Base-by-base conservation (phyloP, 1,140 invertebrate species). In the Zaprionus capensis region DNA sequence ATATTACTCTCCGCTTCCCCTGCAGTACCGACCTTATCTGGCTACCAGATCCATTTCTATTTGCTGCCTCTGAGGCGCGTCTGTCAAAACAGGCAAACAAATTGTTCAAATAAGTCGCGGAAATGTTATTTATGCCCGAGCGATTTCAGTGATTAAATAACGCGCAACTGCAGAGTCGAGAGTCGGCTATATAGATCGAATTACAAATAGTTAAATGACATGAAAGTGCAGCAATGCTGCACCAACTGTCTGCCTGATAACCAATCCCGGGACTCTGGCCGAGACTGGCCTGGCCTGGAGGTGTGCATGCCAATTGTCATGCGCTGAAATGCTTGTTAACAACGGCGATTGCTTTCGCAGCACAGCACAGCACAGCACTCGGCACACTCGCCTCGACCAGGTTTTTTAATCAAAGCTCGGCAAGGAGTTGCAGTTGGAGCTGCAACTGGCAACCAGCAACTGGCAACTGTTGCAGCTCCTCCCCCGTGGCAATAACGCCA, bases 261-360 rank as follows among this genome's bases (percentile, higher is more conserved):
- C 38, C 55, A 57, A 24, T n/a, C 38, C 5, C 28, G 24, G 5
- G 20, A 51, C 14, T 58, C 31, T 34, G 9, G 31, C 7, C 31
- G 22, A n/a, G 55, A 31, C 28, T 20, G 46, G 34, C 63, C 84
- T 88, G 85, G 82, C 85, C 86, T 34, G 82, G 73, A 90, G 85
- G 86, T 85, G 85, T 85, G 85, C 86, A 91, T 90, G 86, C 85
- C 85, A 90, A 90, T 91, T 90, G 85, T 90, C 85, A 90, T 90
- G 85, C 85, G 85, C 85, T 90, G 85, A 90, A 90, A 90, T 91
- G 86, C 85, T 90, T 90, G 85, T 90, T 90, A 90, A 90, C 86
- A 91, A 90, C 86, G 71, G 76, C 85, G 84, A 88, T 88, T 88
- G 84, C 84, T 84, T 90, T 87, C 57, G 71, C 46, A 53, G 55